A percentile compares a stretch with the other conserved stretches of the same genome.
These are phyloP conservation scores for Elanoides forficatus DNA, from an alignment of 2,113 vertebrate genomes.

Conservation along the genomic window DNA sequence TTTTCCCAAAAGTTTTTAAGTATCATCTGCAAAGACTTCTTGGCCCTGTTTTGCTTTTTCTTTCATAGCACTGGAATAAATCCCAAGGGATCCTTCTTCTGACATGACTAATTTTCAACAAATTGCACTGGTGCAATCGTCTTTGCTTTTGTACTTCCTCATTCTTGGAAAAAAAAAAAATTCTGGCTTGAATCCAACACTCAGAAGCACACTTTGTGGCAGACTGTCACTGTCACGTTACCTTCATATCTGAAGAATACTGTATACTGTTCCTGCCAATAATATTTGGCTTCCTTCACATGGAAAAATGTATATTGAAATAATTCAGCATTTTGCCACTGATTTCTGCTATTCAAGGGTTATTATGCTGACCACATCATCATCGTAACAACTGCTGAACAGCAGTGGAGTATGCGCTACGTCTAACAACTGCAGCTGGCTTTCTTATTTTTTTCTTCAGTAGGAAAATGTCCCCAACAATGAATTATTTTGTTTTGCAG, in stretches of 20 bases:
- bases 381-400: not conserved
- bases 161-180: not conserved
- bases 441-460: not conserved
- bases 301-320: not conserved
- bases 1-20: not conserved
- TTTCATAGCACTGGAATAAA: not conserved
- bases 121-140: not conserved
- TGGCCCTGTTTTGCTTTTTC: not conserved
- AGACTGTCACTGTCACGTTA: not conserved
- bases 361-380: not conserved
- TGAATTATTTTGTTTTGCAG: not conserved
- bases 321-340: not conserved
- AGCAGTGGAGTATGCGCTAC: not conserved
- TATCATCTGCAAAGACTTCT: not conserved
- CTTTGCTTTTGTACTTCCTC: not conserved
- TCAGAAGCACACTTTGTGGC: not conserved
- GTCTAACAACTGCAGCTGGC: not conserved
- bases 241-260: not conserved
- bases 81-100: not conserved
- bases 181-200: not conserved
- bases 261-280: not conserved
- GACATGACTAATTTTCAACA: not conserved
- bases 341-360: not conserved
- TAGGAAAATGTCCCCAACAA: not conserved
- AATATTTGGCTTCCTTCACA: not conserved